phyloP scores from a whole-genome alignment of 2,797 vertebrate genomes.

The Pteropus rufus region DNA sequence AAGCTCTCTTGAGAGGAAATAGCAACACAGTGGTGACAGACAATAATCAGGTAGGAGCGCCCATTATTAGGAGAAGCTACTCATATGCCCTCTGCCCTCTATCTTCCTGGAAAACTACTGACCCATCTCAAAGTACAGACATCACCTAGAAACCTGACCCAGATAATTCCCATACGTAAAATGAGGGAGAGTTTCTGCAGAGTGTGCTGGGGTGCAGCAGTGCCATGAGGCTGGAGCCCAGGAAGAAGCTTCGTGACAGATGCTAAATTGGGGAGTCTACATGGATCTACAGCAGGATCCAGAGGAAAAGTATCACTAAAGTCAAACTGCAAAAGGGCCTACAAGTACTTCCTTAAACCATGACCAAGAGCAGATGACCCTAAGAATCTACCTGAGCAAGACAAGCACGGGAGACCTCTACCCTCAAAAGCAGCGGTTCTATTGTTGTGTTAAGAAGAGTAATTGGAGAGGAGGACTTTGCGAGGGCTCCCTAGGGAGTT shows the following conservation, averaged over 20 bases:
- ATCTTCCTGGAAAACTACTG: slow-evolving; percentile 31
- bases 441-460: neutral
- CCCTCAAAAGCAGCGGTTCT: neutral
- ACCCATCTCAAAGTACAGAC: neutral
- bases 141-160: slow-evolving; percentile 32
- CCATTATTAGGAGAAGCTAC: neutral
- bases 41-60: neutral
- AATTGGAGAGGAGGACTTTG: neutral
- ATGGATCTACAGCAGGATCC: neutral
- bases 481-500: neutral
- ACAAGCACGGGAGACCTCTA: neutral
- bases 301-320: neutral
- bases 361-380: neutral
- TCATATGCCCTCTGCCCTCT: neutral
- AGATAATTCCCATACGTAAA: neutral
- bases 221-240: neutral
- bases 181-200: neutral
- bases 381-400: neutral
- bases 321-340: neutral
- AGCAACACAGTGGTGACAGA: neutral
- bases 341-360: neutral
- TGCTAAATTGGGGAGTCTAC: neutral
- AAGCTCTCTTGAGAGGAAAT: neutral
- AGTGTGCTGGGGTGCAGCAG: neutral
- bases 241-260: neutral